Conservation (phyloP, 2,797 vertebrate species). For the Squalus acanthias region DNA sequence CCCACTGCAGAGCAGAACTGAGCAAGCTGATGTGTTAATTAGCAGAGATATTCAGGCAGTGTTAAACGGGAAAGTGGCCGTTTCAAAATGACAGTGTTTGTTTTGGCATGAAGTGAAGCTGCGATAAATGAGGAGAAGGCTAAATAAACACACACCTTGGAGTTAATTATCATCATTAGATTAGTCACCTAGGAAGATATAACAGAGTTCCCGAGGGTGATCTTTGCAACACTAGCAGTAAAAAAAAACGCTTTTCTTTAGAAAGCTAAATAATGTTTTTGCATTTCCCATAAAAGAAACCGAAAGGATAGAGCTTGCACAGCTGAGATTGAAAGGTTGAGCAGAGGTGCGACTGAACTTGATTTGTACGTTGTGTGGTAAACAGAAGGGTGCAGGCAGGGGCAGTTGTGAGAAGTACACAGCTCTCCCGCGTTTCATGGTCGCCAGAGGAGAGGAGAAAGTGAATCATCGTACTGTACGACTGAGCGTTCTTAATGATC, state of each 20-base stretch:
- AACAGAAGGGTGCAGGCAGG: not conserved
- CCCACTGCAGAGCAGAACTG: not conserved
- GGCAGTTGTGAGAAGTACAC: not conserved
- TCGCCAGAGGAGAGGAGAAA: not conserved
- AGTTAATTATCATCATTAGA: constrained; percentile 33
- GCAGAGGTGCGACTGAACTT: not conserved
- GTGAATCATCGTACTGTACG: too few species aligned
- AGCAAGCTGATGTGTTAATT: constrained; percentile 28
- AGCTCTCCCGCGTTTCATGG: not conserved
- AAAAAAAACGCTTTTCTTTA: not conserved
- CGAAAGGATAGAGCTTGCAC: not conserved
- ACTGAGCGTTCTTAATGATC: not conserved
- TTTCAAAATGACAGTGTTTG: constrained; percentile 14
- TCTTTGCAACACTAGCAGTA: not conserved
- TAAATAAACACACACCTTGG: constrained; percentile 28
- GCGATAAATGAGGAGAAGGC: constrained; percentile 16
- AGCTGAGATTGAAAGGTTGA: not conserved
- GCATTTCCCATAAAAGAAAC: not conserved
- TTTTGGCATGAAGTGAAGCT: constrained; percentile 31
- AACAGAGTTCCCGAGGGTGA: not conserved
- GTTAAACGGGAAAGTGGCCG: too few species aligned
- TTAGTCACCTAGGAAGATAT: constrained; percentile 2
- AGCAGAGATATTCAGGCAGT: constrained; percentile 11
- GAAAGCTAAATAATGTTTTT: not conserved
- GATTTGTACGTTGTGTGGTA: not conserved